These are phyloP conservation scores for Zaprionus camerounensis DNA, from an alignment of 1,140 invertebrate genomes.

Conservation along the genomic window DNA sequence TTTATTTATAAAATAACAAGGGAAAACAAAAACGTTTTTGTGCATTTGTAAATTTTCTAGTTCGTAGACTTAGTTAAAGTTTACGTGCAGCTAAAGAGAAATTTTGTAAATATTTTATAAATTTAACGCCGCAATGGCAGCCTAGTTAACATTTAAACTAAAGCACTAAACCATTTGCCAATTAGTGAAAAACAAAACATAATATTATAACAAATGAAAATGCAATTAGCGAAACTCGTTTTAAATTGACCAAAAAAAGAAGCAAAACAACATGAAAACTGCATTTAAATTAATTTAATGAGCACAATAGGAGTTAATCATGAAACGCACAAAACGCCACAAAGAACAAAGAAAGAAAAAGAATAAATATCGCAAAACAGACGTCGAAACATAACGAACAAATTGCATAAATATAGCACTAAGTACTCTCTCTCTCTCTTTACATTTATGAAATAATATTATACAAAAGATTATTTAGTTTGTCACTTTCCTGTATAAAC, in stretches of 20 bases:
- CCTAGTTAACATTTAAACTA: constrained; percentile 76
- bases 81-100: constrained; percentile 39
- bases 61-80: constrained; percentile 73
- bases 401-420: constrained; percentile 54
- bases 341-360: constrained; percentile 3
- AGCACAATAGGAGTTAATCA: constrained; percentile 29
- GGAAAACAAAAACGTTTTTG: constrained; percentile 32
- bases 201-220: constrained; percentile 14
- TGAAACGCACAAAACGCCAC: constrained; percentile 38
- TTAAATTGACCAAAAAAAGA: constrained; percentile 60
- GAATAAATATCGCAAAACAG: neutral
- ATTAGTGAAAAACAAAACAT: constrained; percentile 54
- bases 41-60: constrained; percentile 77
- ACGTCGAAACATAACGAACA: constrained; percentile 43
- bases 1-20: constrained; percentile 27
- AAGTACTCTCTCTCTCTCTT: constrained; percentile 36
- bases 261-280: constrained; percentile 20
- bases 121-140: constrained; percentile 53
- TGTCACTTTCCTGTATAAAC: constrained; percentile 70
- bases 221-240: constrained; percentile 35
- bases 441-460: constrained; percentile 32
- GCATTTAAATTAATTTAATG: constrained; percentile 74
- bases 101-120: constrained; percentile 78
- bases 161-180: constrained; percentile 60
- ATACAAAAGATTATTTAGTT: constrained; percentile 51